Percentiles rank a stretch among this genome's conserved stretches.
Conservation (phyloP, 2,888 invertebrate genomes). For the Tetheella fluctuosa region DNA sequence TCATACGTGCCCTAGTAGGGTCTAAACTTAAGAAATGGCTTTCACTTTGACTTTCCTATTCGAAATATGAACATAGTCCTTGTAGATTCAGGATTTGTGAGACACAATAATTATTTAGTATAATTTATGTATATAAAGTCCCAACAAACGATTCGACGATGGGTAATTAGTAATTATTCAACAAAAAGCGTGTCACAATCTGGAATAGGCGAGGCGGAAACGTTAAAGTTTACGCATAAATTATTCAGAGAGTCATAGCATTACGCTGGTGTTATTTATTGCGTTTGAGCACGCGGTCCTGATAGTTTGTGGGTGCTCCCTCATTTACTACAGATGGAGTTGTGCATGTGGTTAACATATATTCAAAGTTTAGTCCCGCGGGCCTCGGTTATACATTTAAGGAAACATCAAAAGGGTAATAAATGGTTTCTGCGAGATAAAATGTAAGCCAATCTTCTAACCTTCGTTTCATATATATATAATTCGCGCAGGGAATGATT, state of each 20-base stretch:
- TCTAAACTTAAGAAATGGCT: too few relatives aligned
- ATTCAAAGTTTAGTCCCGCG: background rate
- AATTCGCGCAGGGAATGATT: too few relatives aligned
- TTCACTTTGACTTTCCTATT: too few relatives aligned
- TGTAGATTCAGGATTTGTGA: too few relatives aligned
- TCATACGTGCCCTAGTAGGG: too few relatives aligned
- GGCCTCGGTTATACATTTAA: background rate
- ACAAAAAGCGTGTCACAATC: background rate
- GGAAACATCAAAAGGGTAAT: too few relatives aligned
- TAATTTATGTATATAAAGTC: background rate
- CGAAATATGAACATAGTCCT: background rate
- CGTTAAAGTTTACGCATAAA: conserved; percentile 1
- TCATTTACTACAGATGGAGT: background rate
- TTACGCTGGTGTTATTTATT: background rate
- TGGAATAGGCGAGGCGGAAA: conserved; percentile 13
- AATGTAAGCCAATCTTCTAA: too few relatives aligned
- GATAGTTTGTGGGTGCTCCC: background rate
- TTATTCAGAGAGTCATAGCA: background rate
- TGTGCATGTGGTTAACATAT: background rate
- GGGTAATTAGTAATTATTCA: background rate
- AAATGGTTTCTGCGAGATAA: too few relatives aligned
- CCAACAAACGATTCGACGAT: background rate
- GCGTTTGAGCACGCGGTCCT: background rate
- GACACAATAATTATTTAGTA: background rate
- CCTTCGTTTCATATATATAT: too few relatives aligned